phyloP scores from a whole-genome alignment of 2,113 vertebrate genomes.

The Cynoglossus semilaevis region DNA sequence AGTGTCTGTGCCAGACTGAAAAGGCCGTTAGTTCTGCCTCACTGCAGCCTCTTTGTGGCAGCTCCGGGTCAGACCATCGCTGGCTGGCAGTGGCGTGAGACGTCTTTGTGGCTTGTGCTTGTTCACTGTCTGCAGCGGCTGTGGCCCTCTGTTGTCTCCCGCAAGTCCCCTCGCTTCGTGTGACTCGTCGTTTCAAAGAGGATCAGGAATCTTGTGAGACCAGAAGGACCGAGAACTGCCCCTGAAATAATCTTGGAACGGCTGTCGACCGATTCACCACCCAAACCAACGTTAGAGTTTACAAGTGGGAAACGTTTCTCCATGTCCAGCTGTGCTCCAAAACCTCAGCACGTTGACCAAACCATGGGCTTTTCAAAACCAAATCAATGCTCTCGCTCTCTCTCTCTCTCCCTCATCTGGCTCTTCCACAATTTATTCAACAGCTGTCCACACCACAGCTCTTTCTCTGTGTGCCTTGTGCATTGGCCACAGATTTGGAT shows the following conservation, averaged over 20 bases:
- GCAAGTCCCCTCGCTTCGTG: constrained; percentile 38
- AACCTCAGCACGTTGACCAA: constrained; percentile 20
- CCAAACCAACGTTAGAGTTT: constrained; percentile 18
- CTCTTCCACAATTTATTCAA: constrained; percentile 26
- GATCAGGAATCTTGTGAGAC: constrained; percentile 56
- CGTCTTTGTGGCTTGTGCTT: constrained; percentile 43
- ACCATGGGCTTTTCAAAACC: not conserved
- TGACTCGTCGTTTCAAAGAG: constrained; percentile 42
- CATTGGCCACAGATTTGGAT: constrained; percentile 4
- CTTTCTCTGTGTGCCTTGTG: constrained; percentile 20
- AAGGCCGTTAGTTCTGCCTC: constrained; percentile 63
- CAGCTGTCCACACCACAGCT: constrained; percentile 26
- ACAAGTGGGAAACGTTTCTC: constrained; percentile 9
- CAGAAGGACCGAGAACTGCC: constrained; percentile 47
- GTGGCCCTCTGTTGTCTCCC: constrained; percentile 25
- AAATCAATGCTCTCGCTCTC: constrained; percentile 4
- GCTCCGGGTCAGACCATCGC: constrained; percentile 50
- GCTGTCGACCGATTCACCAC: constrained; percentile 34
- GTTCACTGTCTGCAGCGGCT: constrained; percentile 47
- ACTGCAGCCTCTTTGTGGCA: constrained; percentile 63
- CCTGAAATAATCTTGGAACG: constrained; percentile 37
- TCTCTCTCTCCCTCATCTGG: constrained; percentile 21
- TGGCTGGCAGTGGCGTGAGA: constrained; percentile 59
- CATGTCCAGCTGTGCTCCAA: constrained; percentile 11
- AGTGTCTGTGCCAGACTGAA: constrained; percentile 35